Evolutionary conservation across 2,113 vertebrate genomes (phyloP), one percentile per base, ranked within the genome.

Genomic region (Onychostoma macrolepis): DNA sequence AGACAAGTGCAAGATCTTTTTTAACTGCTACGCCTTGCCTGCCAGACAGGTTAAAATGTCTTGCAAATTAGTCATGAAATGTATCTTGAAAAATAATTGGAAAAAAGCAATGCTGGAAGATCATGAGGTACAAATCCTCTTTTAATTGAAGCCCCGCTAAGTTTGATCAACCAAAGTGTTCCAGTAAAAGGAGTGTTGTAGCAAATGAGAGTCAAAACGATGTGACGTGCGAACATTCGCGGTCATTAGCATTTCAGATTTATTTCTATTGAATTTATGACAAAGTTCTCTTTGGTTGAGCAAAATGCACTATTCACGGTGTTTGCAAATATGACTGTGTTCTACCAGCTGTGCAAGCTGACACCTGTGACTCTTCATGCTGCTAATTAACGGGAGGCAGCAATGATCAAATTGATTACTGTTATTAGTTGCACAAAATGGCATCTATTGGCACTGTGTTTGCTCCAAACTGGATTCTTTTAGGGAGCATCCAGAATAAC

Each of bases 381-480:
- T 5, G 50, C 45, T 53, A 72, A 58, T 84, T 84, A 63, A n/a
- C 17, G 0, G 33, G 50, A 38, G 26, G 30, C 43, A 19, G 65
- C 36, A 58, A 53, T 28, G 36, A 89, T 41, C 63, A 72, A n/a
- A 87, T 41, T 89, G 67, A 90, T 90, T 69, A 89, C 88, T 77
- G 84, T 89, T 87, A 84, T 90, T 89, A 87, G 33, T 10, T 1
- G 3, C 2, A 7, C 48, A 33, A 86, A 86, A 86, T 86, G 7
- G 79, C 71, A 85, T 83, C 72, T 65, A 36, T 86, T 86, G 43
- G 28, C 63, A 72, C n/a, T 45, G 53, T 41, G 41, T 77, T 84
- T 50, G 41, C 67, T 83, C 48, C 50, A 11, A 53, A 80, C 26
- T 80, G 80, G 41, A 80, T 50, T 77, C 3, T 67, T 69, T 81